phyloP scores from a whole-genome alignment of 2,113 vertebrate species.

The Condylura cristata region DNA sequence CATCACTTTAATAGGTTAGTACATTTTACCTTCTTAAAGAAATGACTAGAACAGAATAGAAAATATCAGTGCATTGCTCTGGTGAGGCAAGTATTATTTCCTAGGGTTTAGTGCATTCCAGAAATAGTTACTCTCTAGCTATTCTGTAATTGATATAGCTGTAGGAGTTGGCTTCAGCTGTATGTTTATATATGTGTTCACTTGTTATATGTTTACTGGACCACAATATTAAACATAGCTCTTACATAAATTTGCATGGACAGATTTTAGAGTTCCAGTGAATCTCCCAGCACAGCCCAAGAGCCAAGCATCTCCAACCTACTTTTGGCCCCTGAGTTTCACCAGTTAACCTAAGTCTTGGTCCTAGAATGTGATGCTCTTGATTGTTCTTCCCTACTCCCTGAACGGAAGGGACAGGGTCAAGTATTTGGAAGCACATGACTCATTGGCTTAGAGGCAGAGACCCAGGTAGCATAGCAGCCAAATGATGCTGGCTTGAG shows the following conservation, averaged over 20 bases:
- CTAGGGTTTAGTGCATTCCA: not conserved
- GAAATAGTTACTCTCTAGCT: not conserved
- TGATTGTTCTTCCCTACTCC: not conserved
- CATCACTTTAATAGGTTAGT: not conserved
- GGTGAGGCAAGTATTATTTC: not conserved
- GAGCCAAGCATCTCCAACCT: not conserved
- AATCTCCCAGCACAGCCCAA: not conserved
- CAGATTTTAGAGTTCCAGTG: not conserved
- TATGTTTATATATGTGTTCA: not conserved
- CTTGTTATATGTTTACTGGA: not conserved
- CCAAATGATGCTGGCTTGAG: not conserved
- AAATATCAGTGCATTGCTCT: not conserved
- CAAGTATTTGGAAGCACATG: not conserved
- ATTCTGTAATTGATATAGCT: not conserved
- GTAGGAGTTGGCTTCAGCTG: not conserved
- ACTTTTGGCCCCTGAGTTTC: not conserved
- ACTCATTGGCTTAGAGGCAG: not conserved
- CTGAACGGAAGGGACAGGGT: not conserved
- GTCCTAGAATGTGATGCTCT: not conserved
- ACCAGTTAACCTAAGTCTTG: not conserved
- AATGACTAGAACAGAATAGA: not conserved
- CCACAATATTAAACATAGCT: not conserved
- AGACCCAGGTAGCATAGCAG: not conserved
- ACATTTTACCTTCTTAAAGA: not conserved
- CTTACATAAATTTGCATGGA: not conserved